A percentile compares a stretch with the other conserved stretches of the same genome.
Evolutionary conservation across 2,113 vertebrate species (phyloP).

Genomic region (Albula goreensis): DNA sequence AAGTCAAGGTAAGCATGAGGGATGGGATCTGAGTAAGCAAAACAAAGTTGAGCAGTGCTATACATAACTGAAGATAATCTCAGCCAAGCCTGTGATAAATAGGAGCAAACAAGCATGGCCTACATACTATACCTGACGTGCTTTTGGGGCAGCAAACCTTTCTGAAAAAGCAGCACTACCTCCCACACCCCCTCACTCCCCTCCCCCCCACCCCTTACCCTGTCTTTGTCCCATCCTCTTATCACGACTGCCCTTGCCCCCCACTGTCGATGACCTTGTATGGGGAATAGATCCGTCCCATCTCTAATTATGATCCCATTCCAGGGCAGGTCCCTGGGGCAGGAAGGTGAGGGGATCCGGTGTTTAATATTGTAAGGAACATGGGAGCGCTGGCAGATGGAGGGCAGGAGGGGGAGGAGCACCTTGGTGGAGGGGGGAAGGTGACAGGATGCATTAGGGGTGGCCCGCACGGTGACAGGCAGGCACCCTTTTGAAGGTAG

Average conservation of each 20-base stretch:
- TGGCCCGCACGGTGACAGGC: not conserved
- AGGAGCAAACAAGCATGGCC: constrained; percentile 16
- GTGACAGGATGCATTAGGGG: constrained; percentile 23
- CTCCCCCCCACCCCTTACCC: not conserved
- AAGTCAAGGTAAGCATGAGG: constrained; percentile 1
- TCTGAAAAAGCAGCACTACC: not conserved
- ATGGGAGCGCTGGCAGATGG: constrained; percentile 28
- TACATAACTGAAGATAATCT: constrained; percentile 17
- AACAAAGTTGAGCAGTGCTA: constrained; percentile 10
- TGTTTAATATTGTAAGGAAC: constrained; percentile 33
- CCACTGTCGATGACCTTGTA: not conserved
- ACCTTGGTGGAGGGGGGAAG: not conserved
- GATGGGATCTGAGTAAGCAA: constrained; percentile 13
- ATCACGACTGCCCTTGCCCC: not conserved
- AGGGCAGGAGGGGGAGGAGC: constrained; percentile 12
- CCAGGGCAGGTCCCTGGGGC: constrained; percentile 22
- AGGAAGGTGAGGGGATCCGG: constrained; percentile 19
- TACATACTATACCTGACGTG: constrained; percentile 14
- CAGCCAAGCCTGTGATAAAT: constrained; percentile 18
- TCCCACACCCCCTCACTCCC: not conserved
- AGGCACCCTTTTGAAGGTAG: not conserved
- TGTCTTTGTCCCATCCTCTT: not conserved
- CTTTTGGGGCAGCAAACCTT: not conserved
- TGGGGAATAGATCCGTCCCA: not conserved
- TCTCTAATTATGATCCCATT: constrained; percentile 16